Percentiles rank a stretch among this genome's conserved stretches.
Conservation (phyloP, 2,797 vertebrate genomes). For the Coranthus polyacanthus region DNA sequence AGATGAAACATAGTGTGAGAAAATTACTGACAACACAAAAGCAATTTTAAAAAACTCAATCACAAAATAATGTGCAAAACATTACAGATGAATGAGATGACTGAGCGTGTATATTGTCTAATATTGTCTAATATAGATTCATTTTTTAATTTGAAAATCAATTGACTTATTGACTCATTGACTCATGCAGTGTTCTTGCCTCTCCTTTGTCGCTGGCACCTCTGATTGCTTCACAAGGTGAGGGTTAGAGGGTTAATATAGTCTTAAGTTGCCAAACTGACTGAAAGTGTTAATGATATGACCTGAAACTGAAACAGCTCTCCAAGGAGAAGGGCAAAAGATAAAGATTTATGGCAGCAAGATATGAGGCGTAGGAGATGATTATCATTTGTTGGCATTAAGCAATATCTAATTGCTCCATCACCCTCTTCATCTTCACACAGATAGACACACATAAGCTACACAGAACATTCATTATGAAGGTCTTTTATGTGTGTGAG, state of each 20-base stretch:
- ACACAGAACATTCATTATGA: conserved; percentile 52
- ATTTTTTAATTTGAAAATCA: no score
- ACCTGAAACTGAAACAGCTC: conserved; percentile 56
- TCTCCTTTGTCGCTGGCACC: no score
- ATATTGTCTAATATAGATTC: no score
- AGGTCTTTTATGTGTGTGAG: conserved; percentile 59
- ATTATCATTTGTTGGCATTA: conserved; percentile 63
- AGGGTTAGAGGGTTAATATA: conserved; percentile 44
- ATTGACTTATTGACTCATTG: no score
- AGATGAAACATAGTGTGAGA: no score
- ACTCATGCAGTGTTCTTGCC: no score
- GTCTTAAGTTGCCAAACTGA: conserved; percentile 21
- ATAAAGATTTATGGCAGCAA: conserved; percentile 32
- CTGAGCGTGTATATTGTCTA: no score
- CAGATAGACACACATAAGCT: conserved; percentile 30
- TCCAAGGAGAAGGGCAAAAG: conserved; percentile 26
- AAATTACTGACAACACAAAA: no score
- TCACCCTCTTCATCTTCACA: conserved; percentile 47
- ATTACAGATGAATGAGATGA: no score
- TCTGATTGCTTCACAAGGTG: conserved; percentile 8
- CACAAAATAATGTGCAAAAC: no score
- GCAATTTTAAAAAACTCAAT: no score
- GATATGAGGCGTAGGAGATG: conserved; percentile 53
- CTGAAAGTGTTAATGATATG: conserved; percentile 61
- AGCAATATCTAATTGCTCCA: conserved; percentile 59